Conservation (phyloP, 2,888 invertebrate species). For the Acrobasis repandana region DNA sequence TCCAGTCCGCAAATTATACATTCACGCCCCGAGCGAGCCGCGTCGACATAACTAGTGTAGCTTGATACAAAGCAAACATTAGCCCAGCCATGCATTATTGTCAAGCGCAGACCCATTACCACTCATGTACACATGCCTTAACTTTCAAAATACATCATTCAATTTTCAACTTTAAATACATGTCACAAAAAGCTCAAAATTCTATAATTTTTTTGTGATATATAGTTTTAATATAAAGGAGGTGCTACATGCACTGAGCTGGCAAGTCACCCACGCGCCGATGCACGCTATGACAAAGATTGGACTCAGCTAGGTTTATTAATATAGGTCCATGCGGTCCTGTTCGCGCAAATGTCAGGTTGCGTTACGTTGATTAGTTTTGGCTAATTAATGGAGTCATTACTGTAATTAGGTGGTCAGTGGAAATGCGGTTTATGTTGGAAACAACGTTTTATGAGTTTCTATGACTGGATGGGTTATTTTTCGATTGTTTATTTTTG, state of each 20-base stretch:
- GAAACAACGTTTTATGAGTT: neutral
- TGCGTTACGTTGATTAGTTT: conserved; percentile 36
- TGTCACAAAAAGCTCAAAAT: conserved; percentile 27
- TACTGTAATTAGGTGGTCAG: conserved; percentile 6
- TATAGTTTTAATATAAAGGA: conserved; percentile 40
- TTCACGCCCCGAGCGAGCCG: conserved; percentile 73
- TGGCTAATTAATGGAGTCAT: conserved; percentile 2
- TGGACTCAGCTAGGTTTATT: conserved; percentile 71
- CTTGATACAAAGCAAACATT: conserved; percentile 81
- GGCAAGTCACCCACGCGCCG: conserved; percentile 71
- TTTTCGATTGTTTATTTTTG: too few species aligned
- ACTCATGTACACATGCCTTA: conserved; percentile 38
- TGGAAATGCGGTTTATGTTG: neutral
- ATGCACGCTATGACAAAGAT: conserved; percentile 76
- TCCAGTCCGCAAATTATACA: conserved; percentile 73
- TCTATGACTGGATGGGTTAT: neutral
- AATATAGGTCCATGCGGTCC: conserved; percentile 64
- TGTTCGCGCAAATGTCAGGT: conserved; percentile 40
- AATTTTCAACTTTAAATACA: conserved; percentile 32
- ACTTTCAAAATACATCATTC: conserved; percentile 29
- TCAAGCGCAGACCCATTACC: conserved; percentile 70
- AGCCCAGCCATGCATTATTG: conserved; percentile 82
- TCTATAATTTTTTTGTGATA: conserved; percentile 18
- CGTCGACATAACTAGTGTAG: conserved; percentile 74
- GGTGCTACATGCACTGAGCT: conserved; percentile 67